Base-by-base conservation (phyloP, 2,797 vertebrate genomes). In the Pseudochaenichthys georgianus region DNA sequence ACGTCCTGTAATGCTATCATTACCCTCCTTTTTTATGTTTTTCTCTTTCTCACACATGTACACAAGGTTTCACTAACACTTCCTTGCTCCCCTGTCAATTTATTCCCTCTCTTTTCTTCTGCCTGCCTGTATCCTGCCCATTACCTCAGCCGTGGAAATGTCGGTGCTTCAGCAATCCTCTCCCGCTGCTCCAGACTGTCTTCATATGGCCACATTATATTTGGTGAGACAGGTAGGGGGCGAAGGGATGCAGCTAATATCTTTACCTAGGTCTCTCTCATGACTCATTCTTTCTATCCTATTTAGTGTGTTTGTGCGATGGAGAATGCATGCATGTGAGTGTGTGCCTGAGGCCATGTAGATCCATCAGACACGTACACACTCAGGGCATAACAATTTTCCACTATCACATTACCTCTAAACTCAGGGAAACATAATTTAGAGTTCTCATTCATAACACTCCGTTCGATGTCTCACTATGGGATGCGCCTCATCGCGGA, bases 191-290 rank as follows among this genome's bases (percentile, higher is more conserved):
- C 87, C 75, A 86, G 67, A 88, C 86, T 74, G 77, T 81, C 78
- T 90, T 89, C 84, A 83, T 89, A 81, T 50, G 86, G 76, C 83
- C 80, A 74, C 78, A 85, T 91, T 81, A 90, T 88, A 90, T 92
- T 91, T 90, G 86, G 88, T 85, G 81, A 90, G 90, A 89, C 74
- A 84, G 85, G 88, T 76, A 64, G 80, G 80, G 70, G 84, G 80
- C 78, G 75, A 83, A 71, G 68, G 74, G 77, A 78, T 84, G 79
- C 83, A 81, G 78, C 84, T 86, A 89, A 87, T 91, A 92, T 89
- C 74, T 82, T 79, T 89, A 69, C 73, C 81, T 70, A 41, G 81
- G 69, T 87, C 64, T 88, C 64, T 82, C 82, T 83, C 70, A 74
- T 86, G 73, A 77, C 79, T 83, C 80, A 87, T 88, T 86, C 70